Evolutionary conservation across 2,113 vertebrate species (phyloP).

Genomic region (Athene noctua): DNA sequence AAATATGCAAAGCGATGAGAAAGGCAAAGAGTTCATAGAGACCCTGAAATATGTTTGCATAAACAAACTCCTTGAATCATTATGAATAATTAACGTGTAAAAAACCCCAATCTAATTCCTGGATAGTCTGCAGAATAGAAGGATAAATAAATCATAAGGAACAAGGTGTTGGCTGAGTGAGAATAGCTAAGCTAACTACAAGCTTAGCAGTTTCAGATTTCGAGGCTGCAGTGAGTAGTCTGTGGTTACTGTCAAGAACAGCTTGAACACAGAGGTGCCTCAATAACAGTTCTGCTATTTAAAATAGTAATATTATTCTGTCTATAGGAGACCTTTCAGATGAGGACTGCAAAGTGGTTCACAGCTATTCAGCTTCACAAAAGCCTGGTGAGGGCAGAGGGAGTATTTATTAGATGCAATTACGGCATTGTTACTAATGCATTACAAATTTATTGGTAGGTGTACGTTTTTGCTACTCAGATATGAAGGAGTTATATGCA

Average conservation of each 20-base stretch:
- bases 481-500: background rate
- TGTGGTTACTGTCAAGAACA: constrained; percentile 44
- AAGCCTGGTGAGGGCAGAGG: background rate
- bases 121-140: background rate
- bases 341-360: constrained; percentile 12
- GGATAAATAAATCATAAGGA: constrained; percentile 28
- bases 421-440: background rate
- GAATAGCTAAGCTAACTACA: background rate
- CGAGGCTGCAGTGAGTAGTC: background rate
- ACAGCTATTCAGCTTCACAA: constrained; percentile 36
- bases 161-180: constrained; percentile 30
- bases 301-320: constrained; percentile 36
- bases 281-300: background rate
- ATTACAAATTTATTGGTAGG: background rate
- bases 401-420: constrained; percentile 26
- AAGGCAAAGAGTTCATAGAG: background rate
- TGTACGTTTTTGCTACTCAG: background rate
- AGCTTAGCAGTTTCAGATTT: constrained; percentile 18
- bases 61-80: background rate
- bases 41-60: background rate
- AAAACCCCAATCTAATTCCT: background rate
- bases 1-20: background rate
- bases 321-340: constrained; percentile 11
- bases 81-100: background rate
- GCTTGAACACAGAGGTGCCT: background rate